Percentiles rank a stretch among this genome's conserved stretches.
Evolutionary conservation across 2,888 invertebrate genomes (phyloP).

Genomic region (Trichogramma dendrolimi): DNA sequence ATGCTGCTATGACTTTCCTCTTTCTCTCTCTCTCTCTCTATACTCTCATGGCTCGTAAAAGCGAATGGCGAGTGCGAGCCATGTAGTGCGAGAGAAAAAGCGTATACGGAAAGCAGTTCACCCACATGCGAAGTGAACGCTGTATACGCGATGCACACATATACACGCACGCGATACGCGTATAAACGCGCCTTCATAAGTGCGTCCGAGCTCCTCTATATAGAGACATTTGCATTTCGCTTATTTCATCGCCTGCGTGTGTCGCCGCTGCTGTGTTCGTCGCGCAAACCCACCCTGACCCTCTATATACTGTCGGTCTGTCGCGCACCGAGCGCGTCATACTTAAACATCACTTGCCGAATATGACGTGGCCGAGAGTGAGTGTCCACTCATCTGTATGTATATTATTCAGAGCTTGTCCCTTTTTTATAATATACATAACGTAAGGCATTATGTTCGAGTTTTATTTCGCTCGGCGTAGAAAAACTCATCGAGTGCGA

Average conservation of each 20-base stretch:
- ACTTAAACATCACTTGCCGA: constrained; percentile 14
- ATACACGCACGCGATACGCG: not conserved
- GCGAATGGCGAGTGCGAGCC: constrained; percentile 38
- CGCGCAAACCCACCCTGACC: too few species aligned
- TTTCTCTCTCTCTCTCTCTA: constrained; percentile 8
- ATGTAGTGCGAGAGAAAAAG: not conserved
- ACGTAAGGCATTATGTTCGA: too few species aligned
- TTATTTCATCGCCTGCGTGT: constrained; percentile 1
- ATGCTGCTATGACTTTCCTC: constrained; percentile 23
- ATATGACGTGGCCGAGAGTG: not conserved
- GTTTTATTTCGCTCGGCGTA: constrained; percentile 5
- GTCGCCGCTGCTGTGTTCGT: too few species aligned
- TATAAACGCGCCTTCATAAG: constrained; percentile 6
- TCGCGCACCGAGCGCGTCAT: constrained; percentile 6
- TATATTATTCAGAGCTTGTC: too few species aligned
- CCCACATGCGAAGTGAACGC: not conserved
- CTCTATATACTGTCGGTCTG: not conserved
- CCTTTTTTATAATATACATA: too few species aligned
- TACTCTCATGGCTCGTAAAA: constrained; percentile 37
- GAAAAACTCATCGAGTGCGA: not conserved
- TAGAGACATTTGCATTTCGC: constrained; percentile 6
- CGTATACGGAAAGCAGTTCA: not conserved
- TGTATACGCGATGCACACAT: not conserved
- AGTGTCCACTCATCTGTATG: too few species aligned
- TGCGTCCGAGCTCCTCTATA: not conserved